Conservation (phyloP, 2,797 vertebrate genomes). For the Halcyon badia region DNA sequence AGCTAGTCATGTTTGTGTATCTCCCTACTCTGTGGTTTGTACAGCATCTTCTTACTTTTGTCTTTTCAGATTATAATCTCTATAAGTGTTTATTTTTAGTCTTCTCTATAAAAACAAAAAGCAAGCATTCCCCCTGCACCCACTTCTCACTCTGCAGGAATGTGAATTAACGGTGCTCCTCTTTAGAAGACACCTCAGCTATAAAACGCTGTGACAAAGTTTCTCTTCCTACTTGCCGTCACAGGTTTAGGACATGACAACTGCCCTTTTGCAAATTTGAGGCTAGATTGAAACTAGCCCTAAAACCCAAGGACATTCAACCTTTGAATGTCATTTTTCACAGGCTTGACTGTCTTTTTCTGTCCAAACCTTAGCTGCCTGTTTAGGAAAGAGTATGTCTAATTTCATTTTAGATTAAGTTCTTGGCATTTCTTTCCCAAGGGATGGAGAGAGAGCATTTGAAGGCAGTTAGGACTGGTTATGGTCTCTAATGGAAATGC, state of each 20-base stretch:
- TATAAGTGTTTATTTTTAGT: background rate
- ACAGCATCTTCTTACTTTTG: background rate
- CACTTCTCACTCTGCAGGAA: background rate
- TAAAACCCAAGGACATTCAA: background rate
- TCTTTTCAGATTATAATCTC: background rate
- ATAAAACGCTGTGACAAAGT: background rate
- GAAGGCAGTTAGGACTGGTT: background rate
- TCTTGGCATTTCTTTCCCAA: background rate
- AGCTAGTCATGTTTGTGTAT: background rate
- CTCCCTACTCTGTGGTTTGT: background rate
- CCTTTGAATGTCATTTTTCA: background rate
- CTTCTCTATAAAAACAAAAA: background rate
- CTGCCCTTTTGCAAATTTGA: background rate
- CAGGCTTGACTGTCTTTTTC: background rate
- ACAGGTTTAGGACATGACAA: background rate
- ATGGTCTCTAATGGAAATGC: background rate
- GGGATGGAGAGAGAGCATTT: background rate
- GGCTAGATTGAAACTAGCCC: background rate
- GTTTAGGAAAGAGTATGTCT: background rate
- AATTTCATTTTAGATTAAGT: background rate
- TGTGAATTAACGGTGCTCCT: background rate
- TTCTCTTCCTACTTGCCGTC: background rate
- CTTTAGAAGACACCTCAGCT: background rate
- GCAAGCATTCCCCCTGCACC: rapidly evolving
- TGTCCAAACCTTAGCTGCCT: background rate